Base-by-base conservation (phyloP, 2,113 vertebrate genomes). In the Cyanistes caeruleus region DNA sequence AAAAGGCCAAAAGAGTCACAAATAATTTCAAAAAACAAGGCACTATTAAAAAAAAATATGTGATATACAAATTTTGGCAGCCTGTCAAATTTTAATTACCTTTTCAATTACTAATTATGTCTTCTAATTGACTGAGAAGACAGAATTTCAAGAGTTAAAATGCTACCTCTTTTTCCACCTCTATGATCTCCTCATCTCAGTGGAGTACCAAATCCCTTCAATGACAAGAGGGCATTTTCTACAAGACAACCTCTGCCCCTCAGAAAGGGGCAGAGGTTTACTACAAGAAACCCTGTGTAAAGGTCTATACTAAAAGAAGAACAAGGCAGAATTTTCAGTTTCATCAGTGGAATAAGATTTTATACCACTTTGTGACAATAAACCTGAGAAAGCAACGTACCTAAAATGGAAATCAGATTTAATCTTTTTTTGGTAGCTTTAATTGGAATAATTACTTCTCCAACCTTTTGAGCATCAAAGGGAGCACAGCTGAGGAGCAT, bases 51-150 rank as follows among this genome's bases (percentile, higher is more conserved):
- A 77, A 77, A 37, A 87, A 48, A 8, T 7, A 74, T 0, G 0
- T 63, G 25, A 78, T 52, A 84, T 4, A 70, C 10, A 94, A 74
- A 80, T 77, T 77, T 89, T 65, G 83, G 19, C 55, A 95, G 43
- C 7, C 11, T 74, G 63, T 44, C 67, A 86, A 58, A 48, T 74
- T 90, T 73, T 80, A 83, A 90, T 91, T 85, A 63, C 30, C 58
- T 76, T 94, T 94, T 90, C 84, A 85, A 35, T 86, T 88, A 55
- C 82, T 88, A 83, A 80, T 94, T 91, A 93, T 62, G 14, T 18
- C n/a, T 92, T 92, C 51, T 88, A 60, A 58, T 17, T 77, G 46
- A 86, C 39, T 90, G 59, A 87, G 30, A 88, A 80, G 13, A 85
- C 28, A 88, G 65, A 82, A 18, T 80, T 92, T 59, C 46, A 74